These are phyloP conservation scores for Sebastes variabilis DNA, from an alignment of 2,797 vertebrate genomes.

Conservation along the genomic window DNA sequence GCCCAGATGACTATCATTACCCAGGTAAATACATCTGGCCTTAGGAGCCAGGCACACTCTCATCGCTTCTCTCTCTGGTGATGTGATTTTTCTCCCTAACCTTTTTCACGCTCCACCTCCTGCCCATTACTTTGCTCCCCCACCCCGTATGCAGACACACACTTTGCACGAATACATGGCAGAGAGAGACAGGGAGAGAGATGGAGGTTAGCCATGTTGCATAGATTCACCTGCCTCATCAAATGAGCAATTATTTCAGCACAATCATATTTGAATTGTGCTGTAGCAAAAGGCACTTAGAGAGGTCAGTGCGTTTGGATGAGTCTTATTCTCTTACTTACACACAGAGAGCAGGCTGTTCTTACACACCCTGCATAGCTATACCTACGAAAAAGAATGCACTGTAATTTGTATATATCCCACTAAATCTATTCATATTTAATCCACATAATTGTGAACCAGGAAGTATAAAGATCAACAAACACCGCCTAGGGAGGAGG, in stretches of 20 bases:
- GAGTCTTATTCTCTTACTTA: slow-evolving; percentile 18
- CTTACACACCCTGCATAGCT: no score
- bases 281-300: slow-evolving; percentile 51
- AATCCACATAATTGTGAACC: no score
- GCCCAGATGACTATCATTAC: slow-evolving; percentile 81
- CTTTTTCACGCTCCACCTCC: slow-evolving; percentile 74
- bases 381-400: no score
- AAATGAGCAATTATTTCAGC: slow-evolving; percentile 70
- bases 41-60: slow-evolving; percentile 67
- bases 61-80: slow-evolving; percentile 58
- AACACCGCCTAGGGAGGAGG: no score
- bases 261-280: slow-evolving; percentile 58
- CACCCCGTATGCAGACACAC: slow-evolving; percentile 37
- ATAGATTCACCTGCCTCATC: slow-evolving; percentile 59
- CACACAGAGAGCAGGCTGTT: background rate
- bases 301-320: slow-evolving; percentile 50
- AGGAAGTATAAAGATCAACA: no score
- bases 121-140: slow-evolving; percentile 61
- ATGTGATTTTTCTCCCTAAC: slow-evolving; percentile 72
- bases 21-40: slow-evolving; percentile 82
- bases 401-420: no score
- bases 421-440: no score
- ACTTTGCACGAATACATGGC: slow-evolving; percentile 37
- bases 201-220: slow-evolving; percentile 16
- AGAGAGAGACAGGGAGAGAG: background rate